These are phyloP conservation scores for Pecten maximus DNA, from an alignment of 2,888 invertebrate genomes.

Conservation along the genomic window DNA sequence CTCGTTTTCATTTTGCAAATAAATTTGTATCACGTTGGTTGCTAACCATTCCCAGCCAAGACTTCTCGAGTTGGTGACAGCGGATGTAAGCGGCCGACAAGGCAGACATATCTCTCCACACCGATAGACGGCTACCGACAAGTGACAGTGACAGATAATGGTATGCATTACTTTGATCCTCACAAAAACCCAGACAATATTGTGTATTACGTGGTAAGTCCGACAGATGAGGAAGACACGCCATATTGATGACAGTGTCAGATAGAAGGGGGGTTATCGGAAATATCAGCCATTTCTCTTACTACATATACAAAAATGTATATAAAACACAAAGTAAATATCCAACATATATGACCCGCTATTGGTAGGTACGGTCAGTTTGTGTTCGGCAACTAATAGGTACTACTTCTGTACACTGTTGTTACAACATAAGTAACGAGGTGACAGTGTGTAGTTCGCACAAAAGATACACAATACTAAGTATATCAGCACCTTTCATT, in stretches of 20 bases:
- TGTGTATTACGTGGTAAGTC: neutral
- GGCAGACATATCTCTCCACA: neutral
- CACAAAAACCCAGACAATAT: constrained; percentile 22
- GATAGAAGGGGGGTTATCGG: neutral
- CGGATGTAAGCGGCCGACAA: neutral
- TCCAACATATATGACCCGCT: neutral
- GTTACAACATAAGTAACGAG: too few relatives aligned
- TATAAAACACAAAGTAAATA: neutral
- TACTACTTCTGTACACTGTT: too few relatives aligned
- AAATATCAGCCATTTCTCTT: neutral
- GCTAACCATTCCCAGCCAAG: neutral
- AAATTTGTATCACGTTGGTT: neutral
- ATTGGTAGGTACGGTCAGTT: too few relatives aligned
- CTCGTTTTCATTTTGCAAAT: too few relatives aligned
- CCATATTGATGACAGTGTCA: neutral
- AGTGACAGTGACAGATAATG: neutral
- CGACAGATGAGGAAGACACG: neutral
- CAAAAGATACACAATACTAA: too few relatives aligned
- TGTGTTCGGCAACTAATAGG: too few relatives aligned
- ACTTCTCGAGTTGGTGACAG: neutral
- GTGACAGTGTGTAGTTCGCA: too few relatives aligned
- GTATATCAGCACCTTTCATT: too few relatives aligned
- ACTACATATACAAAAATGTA: neutral
- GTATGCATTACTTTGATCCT: constrained; percentile 29
- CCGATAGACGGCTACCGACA: neutral